Percentiles rank a stretch among this genome's conserved stretches.
Evolutionary conservation across 2,888 invertebrate genomes (phyloP).

Genomic region (Andrena marginata): DNA sequence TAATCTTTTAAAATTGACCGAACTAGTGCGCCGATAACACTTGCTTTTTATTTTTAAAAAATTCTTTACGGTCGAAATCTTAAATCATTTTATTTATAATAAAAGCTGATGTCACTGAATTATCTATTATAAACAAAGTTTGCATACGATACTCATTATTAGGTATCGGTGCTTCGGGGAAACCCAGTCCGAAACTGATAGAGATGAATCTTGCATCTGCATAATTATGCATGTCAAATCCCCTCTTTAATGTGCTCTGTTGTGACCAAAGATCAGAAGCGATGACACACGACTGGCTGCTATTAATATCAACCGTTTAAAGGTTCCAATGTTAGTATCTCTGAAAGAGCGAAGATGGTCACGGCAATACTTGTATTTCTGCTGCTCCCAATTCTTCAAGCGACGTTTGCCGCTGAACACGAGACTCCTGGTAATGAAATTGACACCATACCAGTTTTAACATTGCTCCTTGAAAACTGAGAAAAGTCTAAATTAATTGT

Average conservation of each 20-base stretch:
- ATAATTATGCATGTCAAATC: neutral
- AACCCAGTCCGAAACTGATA: neutral
- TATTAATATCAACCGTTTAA: slow-evolving; percentile 13
- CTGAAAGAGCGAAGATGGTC: slow-evolving; percentile 22
- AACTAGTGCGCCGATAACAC: too few species aligned
- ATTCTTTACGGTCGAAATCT: too few species aligned
- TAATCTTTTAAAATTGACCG: too few species aligned
- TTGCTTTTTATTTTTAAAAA: too few species aligned
- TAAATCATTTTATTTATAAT: too few species aligned
- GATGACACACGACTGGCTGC: neutral
- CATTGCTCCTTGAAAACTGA: neutral
- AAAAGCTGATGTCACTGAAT: neutral
- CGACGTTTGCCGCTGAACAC: neutral
- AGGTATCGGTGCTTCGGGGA: neutral
- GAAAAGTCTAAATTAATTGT: neutral
- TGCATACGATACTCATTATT: neutral
- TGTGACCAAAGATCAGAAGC: slow-evolving; percentile 29
- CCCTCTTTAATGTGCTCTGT: neutral
- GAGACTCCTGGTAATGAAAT: slow-evolving; percentile 33
- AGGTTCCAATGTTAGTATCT: slow-evolving; percentile 7
- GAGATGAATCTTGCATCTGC: neutral
- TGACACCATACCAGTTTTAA: neutral
- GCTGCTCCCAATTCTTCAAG: neutral
- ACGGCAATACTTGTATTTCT: neutral
- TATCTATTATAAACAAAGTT: neutral